Base-by-base conservation (phyloP, 1,140 invertebrate genomes). In the Heliothis virescens region DNA sequence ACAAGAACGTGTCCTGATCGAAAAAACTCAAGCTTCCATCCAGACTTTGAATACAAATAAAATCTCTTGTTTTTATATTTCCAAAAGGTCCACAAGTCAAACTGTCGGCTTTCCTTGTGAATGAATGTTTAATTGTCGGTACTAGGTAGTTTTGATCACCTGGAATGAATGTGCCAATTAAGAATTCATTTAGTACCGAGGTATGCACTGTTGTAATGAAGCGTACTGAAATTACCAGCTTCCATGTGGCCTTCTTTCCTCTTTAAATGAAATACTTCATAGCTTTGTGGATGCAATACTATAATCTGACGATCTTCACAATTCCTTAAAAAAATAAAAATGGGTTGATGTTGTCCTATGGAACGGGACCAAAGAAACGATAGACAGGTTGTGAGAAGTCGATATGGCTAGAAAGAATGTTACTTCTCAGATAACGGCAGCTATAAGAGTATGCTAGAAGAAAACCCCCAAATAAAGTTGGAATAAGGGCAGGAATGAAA, bases 1-100 rank as follows among this genome's bases (percentile, higher is more conserved):
- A 98, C 21, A 97, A 95, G 90, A 97, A 97, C 47, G 96, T 96
- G 89, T 99, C 98, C 93, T 99, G 98, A 89, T 99, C 98, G 93
- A 97, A 99, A 86, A 99, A 97, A 52, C 96, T 96, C 1, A 99
- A 87, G 16, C 96, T 96, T 1, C 98, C 98, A 93, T 99, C 98
- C 67, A 99, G 91, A 21, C 97, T 97, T 91, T 98, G 98, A 2
- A 99, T 96, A 90, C 98, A 98, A 50, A 98, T 95, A 85, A 98
- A 98, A 93, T 98, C 98, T 87, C 97, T 95, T 5, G 96, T 96
- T 94, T 96, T 96, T 4, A 96, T 96, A 47, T 96, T 96, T 1
- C 98, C 98, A 95, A 99, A 99, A 1, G 97, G 95, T 21, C 98
- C 98, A 65, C 96, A 94, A n/a, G 96, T 96, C 76, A 98, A 95